Evolutionary conservation across 2,113 vertebrate species (phyloP).

Genomic region (Procavia capensis): DNA sequence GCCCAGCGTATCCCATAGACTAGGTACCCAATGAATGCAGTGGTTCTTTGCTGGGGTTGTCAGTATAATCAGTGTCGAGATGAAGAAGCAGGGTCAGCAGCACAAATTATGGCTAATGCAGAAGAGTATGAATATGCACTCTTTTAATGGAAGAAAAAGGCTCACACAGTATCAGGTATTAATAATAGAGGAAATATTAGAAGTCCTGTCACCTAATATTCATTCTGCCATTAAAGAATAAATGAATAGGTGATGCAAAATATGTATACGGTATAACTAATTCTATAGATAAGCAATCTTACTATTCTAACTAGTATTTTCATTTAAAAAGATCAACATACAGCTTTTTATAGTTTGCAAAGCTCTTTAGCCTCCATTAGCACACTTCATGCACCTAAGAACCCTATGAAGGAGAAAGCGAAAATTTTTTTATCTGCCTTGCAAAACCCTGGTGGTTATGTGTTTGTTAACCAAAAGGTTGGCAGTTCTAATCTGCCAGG

Average conservation of each 20-base stretch:
- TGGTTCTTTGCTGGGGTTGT: not conserved
- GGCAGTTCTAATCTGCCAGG: too few species aligned
- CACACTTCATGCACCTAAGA: not conserved
- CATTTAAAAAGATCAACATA: not conserved
- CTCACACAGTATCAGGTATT: slow-evolving; percentile 5
- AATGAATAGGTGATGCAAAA: not conserved
- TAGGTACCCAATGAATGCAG: not conserved
- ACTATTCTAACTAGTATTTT: not conserved
- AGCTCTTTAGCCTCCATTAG: not conserved
- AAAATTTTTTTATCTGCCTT: not conserved
- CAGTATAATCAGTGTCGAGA: not conserved
- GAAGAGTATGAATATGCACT: not conserved
- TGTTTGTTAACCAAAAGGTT: too few species aligned
- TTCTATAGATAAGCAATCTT: not conserved
- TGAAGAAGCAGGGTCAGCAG: not conserved
- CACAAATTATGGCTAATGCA: not conserved
- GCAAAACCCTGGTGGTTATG: too few species aligned
- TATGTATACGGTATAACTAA: not conserved
- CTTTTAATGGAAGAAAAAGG: not conserved
- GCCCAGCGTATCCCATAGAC: not conserved
- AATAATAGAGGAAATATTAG: not conserved
- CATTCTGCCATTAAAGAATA: not conserved
- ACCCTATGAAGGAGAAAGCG: not conserved
- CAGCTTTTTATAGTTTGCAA: slow-evolving; percentile 29
- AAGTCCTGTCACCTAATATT: not conserved